These are phyloP conservation scores for Spondyliosoma cantharus DNA, from an alignment of 2,797 vertebrate genomes.

Conservation along the genomic window DNA sequence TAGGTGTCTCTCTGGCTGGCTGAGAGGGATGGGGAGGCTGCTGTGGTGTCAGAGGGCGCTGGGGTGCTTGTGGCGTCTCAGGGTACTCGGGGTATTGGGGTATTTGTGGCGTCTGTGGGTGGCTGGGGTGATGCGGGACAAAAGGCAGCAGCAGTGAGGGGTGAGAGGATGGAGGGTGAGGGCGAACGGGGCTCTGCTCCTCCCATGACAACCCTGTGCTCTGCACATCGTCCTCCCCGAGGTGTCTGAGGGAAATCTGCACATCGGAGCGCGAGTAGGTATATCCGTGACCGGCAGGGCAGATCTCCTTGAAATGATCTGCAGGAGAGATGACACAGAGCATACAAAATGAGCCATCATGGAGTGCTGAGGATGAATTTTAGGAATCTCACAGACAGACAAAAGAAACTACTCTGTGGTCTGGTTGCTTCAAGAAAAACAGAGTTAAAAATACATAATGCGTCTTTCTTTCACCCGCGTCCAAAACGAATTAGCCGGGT, in stretches of 20 bases:
- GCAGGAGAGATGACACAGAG: constrained; percentile 50
- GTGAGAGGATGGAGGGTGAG: constrained; percentile 69
- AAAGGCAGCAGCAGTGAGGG: constrained; percentile 51
- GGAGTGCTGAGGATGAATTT: too few species aligned
- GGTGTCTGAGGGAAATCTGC: constrained; percentile 87
- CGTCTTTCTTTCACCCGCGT: too few species aligned
- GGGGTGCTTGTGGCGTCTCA: constrained; percentile 60
- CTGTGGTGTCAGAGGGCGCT: constrained; percentile 58
- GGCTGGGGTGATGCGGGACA: constrained; percentile 37
- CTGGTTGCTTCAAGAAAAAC: too few species aligned
- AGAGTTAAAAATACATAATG: too few species aligned
- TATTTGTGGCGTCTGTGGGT: constrained; percentile 62
- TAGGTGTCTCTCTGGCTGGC: constrained; percentile 54
- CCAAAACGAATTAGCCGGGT: too few species aligned
- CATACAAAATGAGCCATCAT: constrained; percentile 54
- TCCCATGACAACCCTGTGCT: constrained; percentile 71
- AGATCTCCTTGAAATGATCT: constrained; percentile 89
- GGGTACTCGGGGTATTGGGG: constrained; percentile 62
- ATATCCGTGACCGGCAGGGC: constrained; percentile 86
- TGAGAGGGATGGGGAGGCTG: constrained; percentile 56
- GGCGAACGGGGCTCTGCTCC: constrained; percentile 69
- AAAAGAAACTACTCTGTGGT: too few species aligned
- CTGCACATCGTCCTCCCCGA: constrained; percentile 89
- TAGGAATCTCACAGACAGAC: too few species aligned
- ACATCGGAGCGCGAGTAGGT: constrained; percentile 86